Percentiles rank a stretch among this genome's conserved stretches.
These are phyloP conservation scores for Pantala flavescens DNA, from an alignment of 1,140 invertebrate species.

Conservation along the genomic window DNA sequence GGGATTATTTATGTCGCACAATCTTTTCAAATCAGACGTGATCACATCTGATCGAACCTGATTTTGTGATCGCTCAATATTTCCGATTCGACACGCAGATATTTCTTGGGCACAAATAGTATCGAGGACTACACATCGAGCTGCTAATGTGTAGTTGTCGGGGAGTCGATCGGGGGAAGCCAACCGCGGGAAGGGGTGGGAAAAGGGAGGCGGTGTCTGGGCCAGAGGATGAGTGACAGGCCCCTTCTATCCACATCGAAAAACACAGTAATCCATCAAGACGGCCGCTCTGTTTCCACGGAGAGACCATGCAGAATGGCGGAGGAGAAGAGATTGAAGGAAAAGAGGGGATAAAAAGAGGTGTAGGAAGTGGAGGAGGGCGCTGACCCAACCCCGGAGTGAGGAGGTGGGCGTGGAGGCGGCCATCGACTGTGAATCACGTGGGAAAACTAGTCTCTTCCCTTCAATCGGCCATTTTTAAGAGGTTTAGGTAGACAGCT, in stretches of 20 bases:
- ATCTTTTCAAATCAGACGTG: no score
- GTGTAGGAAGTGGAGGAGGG: neutral
- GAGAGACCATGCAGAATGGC: neutral
- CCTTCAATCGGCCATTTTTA: slow-evolving; percentile 9
- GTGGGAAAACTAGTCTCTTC: neutral
- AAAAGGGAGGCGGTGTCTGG: neutral
- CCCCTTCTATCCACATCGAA: neutral
- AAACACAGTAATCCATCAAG: slow-evolving; percentile 8
- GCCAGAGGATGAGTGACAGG: neutral
- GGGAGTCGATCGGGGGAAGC: neutral
- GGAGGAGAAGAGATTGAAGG: neutral
- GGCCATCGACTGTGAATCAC: slow-evolving; percentile 3
- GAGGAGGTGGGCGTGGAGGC: neutral
- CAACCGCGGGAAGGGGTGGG: neutral
- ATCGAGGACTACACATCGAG: no score
- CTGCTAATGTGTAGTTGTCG: no score
- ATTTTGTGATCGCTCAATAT: no score
- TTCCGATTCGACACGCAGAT: no score
- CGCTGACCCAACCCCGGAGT: slow-evolving; percentile 1
- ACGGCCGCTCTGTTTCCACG: neutral
- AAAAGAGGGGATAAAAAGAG: neutral
- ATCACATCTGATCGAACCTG: no score
- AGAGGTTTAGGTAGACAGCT: neutral
- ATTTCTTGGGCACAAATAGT: no score
- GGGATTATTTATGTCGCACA: no score